Conservation (phyloP, 2,797 vertebrate species). For the Syncerus caffer region DNA sequence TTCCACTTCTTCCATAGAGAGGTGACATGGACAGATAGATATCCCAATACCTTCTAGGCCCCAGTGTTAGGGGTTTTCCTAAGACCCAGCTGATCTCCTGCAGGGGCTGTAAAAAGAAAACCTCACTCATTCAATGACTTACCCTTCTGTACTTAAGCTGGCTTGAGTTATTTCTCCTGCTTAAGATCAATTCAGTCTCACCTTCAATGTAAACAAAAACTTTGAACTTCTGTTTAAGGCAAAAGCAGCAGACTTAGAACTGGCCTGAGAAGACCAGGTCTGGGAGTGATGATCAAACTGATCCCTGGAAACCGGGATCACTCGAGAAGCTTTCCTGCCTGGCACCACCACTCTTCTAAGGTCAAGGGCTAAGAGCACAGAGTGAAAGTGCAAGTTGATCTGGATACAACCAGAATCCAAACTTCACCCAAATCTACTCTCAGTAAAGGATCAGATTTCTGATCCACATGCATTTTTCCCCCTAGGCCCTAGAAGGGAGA, state of each 20-base stretch:
- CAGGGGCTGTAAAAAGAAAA: background rate
- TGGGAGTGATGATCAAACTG: background rate
- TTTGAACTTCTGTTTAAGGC: background rate
- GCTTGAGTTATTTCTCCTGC: background rate
- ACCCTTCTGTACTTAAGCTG: background rate
- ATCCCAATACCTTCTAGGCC: background rate
- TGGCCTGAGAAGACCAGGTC: background rate
- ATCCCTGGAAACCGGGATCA: background rate
- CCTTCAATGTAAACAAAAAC: background rate
- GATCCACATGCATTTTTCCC: background rate
- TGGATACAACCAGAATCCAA: background rate
- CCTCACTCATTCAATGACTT: background rate
- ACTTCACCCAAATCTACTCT: background rate
- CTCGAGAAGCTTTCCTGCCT: background rate
- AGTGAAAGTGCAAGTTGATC: background rate
- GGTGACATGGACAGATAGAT: background rate
- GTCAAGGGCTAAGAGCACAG: background rate
- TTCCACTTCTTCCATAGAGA: background rate
- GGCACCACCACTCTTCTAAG: background rate
- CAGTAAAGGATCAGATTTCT: background rate
- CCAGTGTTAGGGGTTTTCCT: background rate
- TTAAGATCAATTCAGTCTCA: background rate
- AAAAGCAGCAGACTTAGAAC: background rate
- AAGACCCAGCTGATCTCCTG: background rate
- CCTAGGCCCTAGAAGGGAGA: background rate